Percentiles rank a stretch among this genome's conserved stretches.
phyloP scores from a whole-genome alignment of 1,140 invertebrate genomes.

The Belonocnema kinseyi region DNA sequence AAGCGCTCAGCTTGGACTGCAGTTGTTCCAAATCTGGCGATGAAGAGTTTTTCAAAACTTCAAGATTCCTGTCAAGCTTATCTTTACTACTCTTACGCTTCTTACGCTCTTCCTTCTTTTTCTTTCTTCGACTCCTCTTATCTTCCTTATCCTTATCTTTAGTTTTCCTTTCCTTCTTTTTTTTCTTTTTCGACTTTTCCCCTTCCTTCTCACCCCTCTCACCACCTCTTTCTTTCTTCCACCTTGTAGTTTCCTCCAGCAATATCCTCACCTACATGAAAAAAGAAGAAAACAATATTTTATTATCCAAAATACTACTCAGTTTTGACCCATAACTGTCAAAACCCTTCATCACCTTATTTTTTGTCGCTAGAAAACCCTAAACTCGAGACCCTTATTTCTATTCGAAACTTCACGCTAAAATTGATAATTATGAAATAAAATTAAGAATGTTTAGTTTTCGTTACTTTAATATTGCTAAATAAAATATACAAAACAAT shows the following conservation, averaged over 20 bases:
- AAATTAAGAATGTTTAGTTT: too few relatives aligned
- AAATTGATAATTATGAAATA: too few relatives aligned
- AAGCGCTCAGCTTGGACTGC: constrained; percentile 85
- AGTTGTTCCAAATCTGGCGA: constrained; percentile 85
- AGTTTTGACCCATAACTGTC: too few relatives aligned
- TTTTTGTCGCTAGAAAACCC: too few relatives aligned
- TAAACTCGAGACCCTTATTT: too few relatives aligned
- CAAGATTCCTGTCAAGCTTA: constrained; percentile 79
- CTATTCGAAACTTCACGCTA: too few relatives aligned
- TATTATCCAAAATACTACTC: neutral
- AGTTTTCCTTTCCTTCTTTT: constrained; percentile 77
- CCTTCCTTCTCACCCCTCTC: constrained; percentile 81
- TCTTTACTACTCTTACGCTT: constrained; percentile 80
- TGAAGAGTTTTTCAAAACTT: constrained; percentile 76
- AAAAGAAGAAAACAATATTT: neutral
- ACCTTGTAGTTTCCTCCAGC: constrained; percentile 86
- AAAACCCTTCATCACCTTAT: too few relatives aligned
- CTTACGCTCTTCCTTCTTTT: constrained; percentile 82
- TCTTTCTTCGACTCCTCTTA: constrained; percentile 78
- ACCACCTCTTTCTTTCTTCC: constrained; percentile 80
- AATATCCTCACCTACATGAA: constrained; percentile 82
- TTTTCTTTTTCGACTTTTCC: constrained; percentile 83
- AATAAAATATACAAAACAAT: too few relatives aligned
- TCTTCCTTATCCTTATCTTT: constrained; percentile 78
- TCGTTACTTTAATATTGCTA: too few relatives aligned